phyloP scores from a whole-genome alignment of 2,888 invertebrate species.

The Exephanes ischioxanthus region DNA sequence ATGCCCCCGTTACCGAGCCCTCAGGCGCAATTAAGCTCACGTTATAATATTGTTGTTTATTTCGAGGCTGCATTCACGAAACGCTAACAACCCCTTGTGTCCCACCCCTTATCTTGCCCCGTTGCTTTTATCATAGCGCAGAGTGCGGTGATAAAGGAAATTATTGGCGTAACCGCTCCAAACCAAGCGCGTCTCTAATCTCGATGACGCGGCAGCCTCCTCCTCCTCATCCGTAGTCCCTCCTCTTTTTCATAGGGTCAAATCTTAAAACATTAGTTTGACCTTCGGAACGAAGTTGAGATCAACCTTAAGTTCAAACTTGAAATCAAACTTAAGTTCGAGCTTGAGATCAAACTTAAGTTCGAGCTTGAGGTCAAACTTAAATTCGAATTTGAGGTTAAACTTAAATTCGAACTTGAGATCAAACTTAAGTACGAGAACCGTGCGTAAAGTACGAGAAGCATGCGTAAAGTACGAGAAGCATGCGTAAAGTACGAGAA shows the following conservation, averaged over 20 bases:
- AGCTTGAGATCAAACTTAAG: too few species aligned
- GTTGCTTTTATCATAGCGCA: conserved; percentile 41
- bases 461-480: too few species aligned
- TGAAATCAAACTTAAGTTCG: too few species aligned
- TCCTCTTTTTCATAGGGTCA: not conserved
- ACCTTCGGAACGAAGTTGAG: too few species aligned
- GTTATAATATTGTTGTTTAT: conserved; percentile 85
- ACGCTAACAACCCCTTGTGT: conserved; percentile 78
- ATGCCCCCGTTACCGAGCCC: conserved; percentile 82
- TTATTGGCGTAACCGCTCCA: conserved; percentile 28
- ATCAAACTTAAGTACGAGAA: too few species aligned
- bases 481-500: too few species aligned
- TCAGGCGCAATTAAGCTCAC: conserved; percentile 84
- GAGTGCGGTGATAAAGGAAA: not conserved
- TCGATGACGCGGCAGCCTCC: conserved; percentile 74
- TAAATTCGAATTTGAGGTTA: too few species aligned
- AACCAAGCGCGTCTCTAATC: conserved; percentile 72
- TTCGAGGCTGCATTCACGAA: conserved; percentile 80
- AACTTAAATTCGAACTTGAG: too few species aligned
- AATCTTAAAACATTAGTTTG: too few species aligned
- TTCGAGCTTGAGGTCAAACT: too few species aligned
- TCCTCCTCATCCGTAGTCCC: conserved; percentile 36
- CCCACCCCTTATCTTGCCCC: conserved; percentile 49
- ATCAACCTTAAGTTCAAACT: too few species aligned
- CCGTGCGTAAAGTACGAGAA: too few species aligned